phyloP scores from a whole-genome alignment of 1,140 invertebrate genomes.

The Episyrphus balteatus region DNA sequence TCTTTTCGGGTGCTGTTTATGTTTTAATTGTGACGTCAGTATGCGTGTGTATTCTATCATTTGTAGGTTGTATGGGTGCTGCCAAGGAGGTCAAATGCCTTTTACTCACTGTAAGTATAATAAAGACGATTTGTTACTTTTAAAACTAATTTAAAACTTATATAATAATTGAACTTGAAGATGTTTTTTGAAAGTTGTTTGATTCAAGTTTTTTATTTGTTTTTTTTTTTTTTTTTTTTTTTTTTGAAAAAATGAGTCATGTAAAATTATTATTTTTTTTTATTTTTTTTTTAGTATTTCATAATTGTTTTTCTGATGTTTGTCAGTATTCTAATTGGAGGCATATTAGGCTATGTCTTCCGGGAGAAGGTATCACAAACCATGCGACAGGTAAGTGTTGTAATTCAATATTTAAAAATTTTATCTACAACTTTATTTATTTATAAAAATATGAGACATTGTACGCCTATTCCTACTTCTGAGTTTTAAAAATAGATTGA shows the following conservation, averaged over 20 bases:
- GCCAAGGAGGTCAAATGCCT: constrained; percentile 81
- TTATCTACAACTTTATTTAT: no score
- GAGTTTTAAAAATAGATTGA: no score
- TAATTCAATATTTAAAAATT: not conserved
- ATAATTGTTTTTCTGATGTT: constrained; percentile 76
- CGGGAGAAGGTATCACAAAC: constrained; percentile 60
- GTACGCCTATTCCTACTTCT: no score
- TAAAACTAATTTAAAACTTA: not conserved
- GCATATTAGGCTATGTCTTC: constrained; percentile 81
- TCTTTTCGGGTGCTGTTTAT: constrained; percentile 70
- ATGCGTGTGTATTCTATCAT: constrained; percentile 62
- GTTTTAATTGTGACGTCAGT: constrained; percentile 69
- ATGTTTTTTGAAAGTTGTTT: not conserved
- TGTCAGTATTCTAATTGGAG: constrained; percentile 76
- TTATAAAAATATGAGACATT: no score
- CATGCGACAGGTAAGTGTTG: constrained; percentile 42
- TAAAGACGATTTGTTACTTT: not conserved
- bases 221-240: not conserved
- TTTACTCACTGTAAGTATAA: constrained; percentile 64
- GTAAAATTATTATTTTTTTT: constrained; percentile 1
- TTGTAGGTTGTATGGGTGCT: constrained; percentile 78
- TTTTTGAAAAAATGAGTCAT: not conserved
- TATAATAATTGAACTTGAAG: not conserved
- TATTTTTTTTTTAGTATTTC: constrained; percentile 62
- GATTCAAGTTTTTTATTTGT: not conserved